A percentile compares a stretch with the other conserved stretches of the same genome.
These are phyloP conservation scores for Thereva unica DNA, from an alignment of 2,888 invertebrate genomes.

Conservation along the genomic window DNA sequence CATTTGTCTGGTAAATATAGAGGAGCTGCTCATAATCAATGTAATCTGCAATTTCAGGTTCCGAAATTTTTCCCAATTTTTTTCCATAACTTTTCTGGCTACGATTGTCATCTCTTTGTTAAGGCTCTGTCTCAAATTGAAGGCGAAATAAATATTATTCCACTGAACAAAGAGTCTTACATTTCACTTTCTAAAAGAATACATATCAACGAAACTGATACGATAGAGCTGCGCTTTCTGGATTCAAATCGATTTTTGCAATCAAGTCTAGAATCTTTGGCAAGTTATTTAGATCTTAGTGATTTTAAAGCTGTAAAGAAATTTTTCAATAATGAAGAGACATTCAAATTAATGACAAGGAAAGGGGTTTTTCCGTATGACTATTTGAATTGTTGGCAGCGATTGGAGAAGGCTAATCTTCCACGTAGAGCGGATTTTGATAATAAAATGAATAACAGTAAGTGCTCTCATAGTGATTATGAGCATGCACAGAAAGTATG, in stretches of 20 bases:
- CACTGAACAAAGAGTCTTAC: conserved; percentile 45
- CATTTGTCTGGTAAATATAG: too few relatives aligned
- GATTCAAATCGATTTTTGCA: conserved; percentile 33
- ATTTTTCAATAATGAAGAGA: conserved; percentile 39
- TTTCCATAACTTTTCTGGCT: neutral
- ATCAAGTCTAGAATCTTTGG: conserved; percentile 39
- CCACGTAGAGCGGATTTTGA: conserved; percentile 42
- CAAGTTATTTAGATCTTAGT: conserved; percentile 14
- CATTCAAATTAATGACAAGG: conserved; percentile 42
- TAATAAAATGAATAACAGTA: conserved; percentile 42
- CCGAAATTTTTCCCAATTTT: neutral
- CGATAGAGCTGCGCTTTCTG: conserved; percentile 38
- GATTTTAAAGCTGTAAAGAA: conserved; percentile 16
- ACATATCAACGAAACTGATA: conserved; percentile 36
- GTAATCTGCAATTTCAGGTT: too few relatives aligned
- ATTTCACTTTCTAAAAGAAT: conserved; percentile 47
- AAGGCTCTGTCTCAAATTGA: conserved; percentile 11
- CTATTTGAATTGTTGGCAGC: conserved; percentile 43
- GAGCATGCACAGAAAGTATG: conserved; percentile 49
- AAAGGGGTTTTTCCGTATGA: conserved; percentile 50
- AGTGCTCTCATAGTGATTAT: conserved; percentile 46
- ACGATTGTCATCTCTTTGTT: conserved; percentile 7
- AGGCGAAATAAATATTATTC: conserved; percentile 12
- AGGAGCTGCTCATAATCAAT: too few relatives aligned
- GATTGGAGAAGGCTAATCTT: conserved; percentile 43